phyloP scores from a whole-genome alignment of 2,113 vertebrate species.

The Mirza zaza region DNA sequence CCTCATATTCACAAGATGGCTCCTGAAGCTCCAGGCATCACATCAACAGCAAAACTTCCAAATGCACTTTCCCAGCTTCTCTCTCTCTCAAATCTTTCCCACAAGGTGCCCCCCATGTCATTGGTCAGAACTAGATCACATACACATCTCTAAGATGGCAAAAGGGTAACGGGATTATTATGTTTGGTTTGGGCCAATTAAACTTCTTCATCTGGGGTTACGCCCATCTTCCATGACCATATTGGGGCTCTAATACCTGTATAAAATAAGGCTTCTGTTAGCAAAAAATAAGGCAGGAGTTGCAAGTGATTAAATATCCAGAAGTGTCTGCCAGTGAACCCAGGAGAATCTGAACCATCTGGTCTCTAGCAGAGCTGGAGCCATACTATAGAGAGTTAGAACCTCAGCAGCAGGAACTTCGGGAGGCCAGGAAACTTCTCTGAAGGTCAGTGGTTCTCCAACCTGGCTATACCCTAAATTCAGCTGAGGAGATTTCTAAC shows the following conservation, averaged over 20 bases:
- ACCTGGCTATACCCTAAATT: neutral
- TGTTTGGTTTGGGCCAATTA: neutral
- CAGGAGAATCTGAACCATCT: neutral
- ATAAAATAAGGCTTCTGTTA: neutral
- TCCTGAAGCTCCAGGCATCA: neutral
- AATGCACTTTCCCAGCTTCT: neutral
- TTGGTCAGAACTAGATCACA: neutral
- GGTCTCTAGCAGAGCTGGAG: neutral
- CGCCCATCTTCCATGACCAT: neutral
- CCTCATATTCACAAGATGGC: neutral
- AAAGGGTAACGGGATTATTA: neutral
- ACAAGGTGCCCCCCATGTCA: neutral
- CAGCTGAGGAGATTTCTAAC: neutral
- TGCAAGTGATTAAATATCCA: neutral
- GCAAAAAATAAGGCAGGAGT: neutral
- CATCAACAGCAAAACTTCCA: neutral
- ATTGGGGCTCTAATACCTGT: neutral
- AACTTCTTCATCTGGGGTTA: neutral
- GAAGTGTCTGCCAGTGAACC: neutral
- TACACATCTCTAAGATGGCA: neutral
- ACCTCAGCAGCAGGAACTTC: neutral
- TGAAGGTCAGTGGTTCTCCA: neutral
- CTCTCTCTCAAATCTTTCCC: neutral
- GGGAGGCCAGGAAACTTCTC: neutral
- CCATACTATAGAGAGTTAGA: neutral